Conservation (phyloP, 2,888 invertebrate genomes). For the Papilio gigon region DNA sequence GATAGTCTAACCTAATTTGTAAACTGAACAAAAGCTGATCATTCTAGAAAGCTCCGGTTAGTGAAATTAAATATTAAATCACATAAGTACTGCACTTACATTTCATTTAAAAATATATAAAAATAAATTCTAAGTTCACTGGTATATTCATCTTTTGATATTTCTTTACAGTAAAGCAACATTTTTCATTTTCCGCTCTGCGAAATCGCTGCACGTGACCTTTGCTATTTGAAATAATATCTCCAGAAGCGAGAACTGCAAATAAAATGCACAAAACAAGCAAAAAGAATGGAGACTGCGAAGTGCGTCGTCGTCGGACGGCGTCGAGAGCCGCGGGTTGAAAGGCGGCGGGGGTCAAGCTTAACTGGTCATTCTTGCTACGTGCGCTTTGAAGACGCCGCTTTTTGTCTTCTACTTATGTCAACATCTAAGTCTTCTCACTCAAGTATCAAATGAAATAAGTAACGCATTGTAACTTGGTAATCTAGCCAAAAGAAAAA, state of each 20-base stretch:
- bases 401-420: background rate
- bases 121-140: too few species aligned
- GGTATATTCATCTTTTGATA: background rate
- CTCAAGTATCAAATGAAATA: background rate
- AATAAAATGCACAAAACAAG: conserved; percentile 13
- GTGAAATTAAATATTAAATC: too few species aligned
- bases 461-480: background rate
- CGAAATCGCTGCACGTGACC: background rate
- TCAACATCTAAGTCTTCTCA: background rate
- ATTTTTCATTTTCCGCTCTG: background rate
- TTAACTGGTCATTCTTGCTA: background rate
- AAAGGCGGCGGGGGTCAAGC: conserved; percentile 1
- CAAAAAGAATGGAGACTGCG: background rate
- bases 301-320: background rate
- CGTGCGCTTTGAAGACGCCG: background rate
- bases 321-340: background rate
- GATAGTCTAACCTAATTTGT: too few species aligned
- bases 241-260: conserved; percentile 10
- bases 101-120: too few species aligned
- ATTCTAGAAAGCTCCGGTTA: too few species aligned
- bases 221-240: conserved; percentile 4
- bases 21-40: too few species aligned
- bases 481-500: background rate
- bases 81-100: too few species aligned
- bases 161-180: background rate